Base-by-base conservation (phyloP, 2,888 invertebrate genomes). In the Alviniconcha strummeri region DNA sequence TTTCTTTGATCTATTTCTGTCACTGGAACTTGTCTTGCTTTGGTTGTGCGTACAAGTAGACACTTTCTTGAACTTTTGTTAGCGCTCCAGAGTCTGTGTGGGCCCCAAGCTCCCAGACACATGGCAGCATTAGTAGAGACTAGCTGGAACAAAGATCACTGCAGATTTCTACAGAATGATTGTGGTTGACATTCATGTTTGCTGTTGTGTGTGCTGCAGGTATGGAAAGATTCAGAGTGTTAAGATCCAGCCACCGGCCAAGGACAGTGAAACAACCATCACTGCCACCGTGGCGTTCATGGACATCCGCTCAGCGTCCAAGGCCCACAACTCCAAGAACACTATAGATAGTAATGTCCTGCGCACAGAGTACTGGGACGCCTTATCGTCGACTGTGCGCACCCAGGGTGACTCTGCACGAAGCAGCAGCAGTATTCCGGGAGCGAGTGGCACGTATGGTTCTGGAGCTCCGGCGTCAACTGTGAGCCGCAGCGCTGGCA, bases 221-320 rank as follows among this genome's bases (percentile, higher is more conserved):
- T 98, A 97, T 97, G 98, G 98, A 95, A 97, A 97, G 95, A 98
- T 98, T 95, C 98, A 98, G 95, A 98, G 97, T 96, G 97, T 97
- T 95, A 97, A 97, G 95, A 95, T 98, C 95, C 96, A 97, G 96
- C 96, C 96, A 91, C 96, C 96, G 91, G 86, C 91, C 88, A 89
- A 92, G 88, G 89, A 89, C 82, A 88, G 86, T 84, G 89, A 89
- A 79, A 88, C 89, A 67, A 84, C 88, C 56, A 75, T 75, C 60
- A 89, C 90, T 57, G 93, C 93, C 57, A 92, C 92, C 71, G 93
- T 94, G 85, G 93, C 94, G 75, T 98, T 98, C 95, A 97, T 98
- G 96, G 98, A 98, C 95, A 98, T 98, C 95, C 97, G 97, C 95
- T 97, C 97, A 93, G 98, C 98, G 94, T 96, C 97, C 94, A 98